Base-by-base conservation (phyloP, 2,888 invertebrate genomes). In the Mythimna vitellina region DNA sequence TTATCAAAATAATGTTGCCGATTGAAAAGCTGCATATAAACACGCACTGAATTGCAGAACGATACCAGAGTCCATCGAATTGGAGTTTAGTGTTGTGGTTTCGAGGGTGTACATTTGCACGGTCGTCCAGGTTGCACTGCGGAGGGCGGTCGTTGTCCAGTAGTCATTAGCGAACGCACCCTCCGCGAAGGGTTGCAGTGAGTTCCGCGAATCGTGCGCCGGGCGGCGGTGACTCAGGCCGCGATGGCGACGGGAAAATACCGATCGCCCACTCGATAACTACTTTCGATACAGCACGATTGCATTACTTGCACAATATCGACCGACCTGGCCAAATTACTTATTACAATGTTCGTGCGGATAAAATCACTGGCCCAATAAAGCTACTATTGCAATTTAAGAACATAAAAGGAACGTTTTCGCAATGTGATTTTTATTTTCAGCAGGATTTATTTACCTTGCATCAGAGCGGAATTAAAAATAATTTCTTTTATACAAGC, bases 21-120 rank as follows among this genome's bases (percentile, higher is more conserved):
- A 96, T 96, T 96, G 95, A 95, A 95, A 95, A 94, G 94, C 93
- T 95, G 95, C 95, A 95, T 95, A 95, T 92, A 94, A 94, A 95
- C 96, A 95, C 94, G 94, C 94, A 95, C 91, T 87, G 91, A 92
- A 93, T 91, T 91, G 93, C 92, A 91, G 91, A 90, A 91, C 89
- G 89, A 88, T 77, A 78, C 79, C 85, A 85, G 83, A 86, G 89
- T 89, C 88, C 85, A 87, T 88, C 86, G 91, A 93, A 92, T 93
- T 95, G 88, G 89, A 91, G 89, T 94, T 92, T 90, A 94, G 89
- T 90, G 91, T 91, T 91, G 92, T 90, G 91, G 94, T 92, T 90
- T 90, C 74, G 91, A 96, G 92, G 91, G 96, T 95, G 87, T 92
- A 93, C 89, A 92, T 93, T 96, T 81, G 95, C 92, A 85, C 90